Conservation (phyloP, 2,113 vertebrate genomes). For the Phasianus colchicus region DNA sequence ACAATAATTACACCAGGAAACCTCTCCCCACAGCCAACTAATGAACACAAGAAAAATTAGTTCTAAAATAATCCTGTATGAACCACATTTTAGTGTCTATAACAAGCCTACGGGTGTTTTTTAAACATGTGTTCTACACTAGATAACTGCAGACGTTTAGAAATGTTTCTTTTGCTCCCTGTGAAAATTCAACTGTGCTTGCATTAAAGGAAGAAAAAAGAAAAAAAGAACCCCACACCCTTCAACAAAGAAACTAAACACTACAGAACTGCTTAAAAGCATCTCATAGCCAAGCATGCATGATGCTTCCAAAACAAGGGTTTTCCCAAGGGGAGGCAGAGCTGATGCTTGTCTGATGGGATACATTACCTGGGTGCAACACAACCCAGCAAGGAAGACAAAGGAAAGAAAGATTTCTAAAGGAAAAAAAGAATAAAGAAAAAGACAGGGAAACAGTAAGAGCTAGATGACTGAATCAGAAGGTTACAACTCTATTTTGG, state of each 20-base stretch:
- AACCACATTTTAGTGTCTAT: neutral
- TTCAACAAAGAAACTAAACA: neutral
- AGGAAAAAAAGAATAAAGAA: neutral
- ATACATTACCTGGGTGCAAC: neutral
- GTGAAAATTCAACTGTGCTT: slow-evolving; percentile 14
- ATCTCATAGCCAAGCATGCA: neutral
- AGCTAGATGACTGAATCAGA: neutral
- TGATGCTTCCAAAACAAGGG: neutral
- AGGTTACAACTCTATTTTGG: neutral
- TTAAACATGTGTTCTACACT: neutral
- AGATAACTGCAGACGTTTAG: neutral
- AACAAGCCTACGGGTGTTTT: neutral
- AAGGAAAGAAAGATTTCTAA: neutral
- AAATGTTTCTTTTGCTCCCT: neutral
- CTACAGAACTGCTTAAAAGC: neutral
- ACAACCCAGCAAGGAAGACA: neutral
- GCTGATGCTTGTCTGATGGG: neutral
- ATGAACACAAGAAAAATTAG: neutral
- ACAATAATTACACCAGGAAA: neutral
- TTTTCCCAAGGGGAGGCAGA: slow-evolving; percentile 16
- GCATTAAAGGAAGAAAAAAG: neutral
- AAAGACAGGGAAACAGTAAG: neutral
- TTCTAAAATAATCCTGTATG: neutral
- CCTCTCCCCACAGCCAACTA: neutral
- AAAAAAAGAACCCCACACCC: too few relatives aligned